phyloP scores from a whole-genome alignment of 2,797 vertebrate species.

The Neopelma chrysocephalum region DNA sequence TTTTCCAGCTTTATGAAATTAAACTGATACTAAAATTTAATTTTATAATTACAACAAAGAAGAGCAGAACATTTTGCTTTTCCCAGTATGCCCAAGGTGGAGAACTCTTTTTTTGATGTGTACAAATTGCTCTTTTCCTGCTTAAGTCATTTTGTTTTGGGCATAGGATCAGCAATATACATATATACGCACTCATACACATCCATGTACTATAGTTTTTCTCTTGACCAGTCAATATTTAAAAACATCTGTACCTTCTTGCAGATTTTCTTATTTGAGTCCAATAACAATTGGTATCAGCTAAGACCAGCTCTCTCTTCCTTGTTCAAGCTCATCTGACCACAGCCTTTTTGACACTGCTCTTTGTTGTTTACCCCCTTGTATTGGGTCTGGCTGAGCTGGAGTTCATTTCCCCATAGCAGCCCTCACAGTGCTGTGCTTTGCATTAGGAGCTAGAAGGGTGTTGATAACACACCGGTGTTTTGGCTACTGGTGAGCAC shows the following conservation, averaged over 20 bases:
- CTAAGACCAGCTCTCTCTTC: not conserved
- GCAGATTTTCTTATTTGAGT: not conserved
- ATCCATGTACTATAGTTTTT: not conserved
- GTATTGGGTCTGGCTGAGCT: no score
- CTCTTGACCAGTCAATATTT: not conserved
- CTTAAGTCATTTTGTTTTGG: not conserved
- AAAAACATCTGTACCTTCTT: not conserved
- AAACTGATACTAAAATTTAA: not conserved
- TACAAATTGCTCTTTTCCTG: not conserved
- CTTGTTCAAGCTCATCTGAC: not conserved
- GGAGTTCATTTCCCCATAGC: no score
- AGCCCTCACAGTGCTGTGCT: no score
- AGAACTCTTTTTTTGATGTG: not conserved
- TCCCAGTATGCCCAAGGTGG: not conserved
- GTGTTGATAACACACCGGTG: no score
- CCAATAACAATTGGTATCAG: not conserved
- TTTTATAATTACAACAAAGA: not conserved
- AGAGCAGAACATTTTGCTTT: not conserved
- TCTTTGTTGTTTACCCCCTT: not conserved
- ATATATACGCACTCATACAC: fast-evolving
- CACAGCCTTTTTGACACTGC: not conserved
- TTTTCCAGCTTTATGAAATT: not conserved
- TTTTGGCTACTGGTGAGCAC: no score
- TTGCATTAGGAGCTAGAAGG: no score
- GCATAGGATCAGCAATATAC: not conserved